phyloP scores from a whole-genome alignment of 2,888 invertebrate species.

The Tribolium freemani region DNA sequence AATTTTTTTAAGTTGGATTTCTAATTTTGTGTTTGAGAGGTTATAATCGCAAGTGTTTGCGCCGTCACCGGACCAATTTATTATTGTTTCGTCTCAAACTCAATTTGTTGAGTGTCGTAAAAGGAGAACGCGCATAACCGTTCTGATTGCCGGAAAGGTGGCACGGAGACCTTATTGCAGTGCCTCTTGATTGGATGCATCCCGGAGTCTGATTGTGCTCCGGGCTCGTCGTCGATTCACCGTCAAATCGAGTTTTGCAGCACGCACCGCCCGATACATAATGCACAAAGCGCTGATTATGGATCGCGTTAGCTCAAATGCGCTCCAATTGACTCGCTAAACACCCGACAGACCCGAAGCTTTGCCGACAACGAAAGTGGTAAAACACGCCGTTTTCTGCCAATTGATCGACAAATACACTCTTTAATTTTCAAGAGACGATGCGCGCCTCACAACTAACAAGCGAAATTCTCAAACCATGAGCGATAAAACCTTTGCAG shows the following conservation, averaged over 20 bases:
- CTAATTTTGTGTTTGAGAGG: slow-evolving; percentile 48
- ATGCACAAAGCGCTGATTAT: slow-evolving; percentile 59
- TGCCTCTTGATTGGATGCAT: slow-evolving; percentile 50
- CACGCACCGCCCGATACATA: slow-evolving; percentile 52
- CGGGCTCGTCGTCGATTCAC: slow-evolving; percentile 33
- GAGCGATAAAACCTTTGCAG: too few species aligned
- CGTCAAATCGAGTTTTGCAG: slow-evolving; percentile 38
- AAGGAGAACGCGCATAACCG: slow-evolving; percentile 45
- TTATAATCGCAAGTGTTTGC: slow-evolving; percentile 64
- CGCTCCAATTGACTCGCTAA: slow-evolving; percentile 56
- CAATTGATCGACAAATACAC: slow-evolving; percentile 37
- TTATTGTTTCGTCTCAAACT: slow-evolving; percentile 61
- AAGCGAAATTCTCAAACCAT: neutral
- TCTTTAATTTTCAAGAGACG: slow-evolving; percentile 27
- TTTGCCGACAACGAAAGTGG: slow-evolving; percentile 27
- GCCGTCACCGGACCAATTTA: slow-evolving; percentile 60
- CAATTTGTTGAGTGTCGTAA: slow-evolving; percentile 59
- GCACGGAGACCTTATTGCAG: slow-evolving; percentile 38
- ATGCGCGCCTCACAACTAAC: neutral
- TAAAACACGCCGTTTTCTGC: slow-evolving; percentile 31
- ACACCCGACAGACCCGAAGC: slow-evolving; percentile 40
- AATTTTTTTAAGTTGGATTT: too few species aligned
- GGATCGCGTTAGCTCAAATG: slow-evolving; percentile 50
- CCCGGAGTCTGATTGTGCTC: slow-evolving; percentile 53
- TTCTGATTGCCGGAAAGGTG: slow-evolving; percentile 37